These are phyloP conservation scores for Macropis europaea DNA, from an alignment of 2,888 invertebrate genomes.

Conservation along the genomic window DNA sequence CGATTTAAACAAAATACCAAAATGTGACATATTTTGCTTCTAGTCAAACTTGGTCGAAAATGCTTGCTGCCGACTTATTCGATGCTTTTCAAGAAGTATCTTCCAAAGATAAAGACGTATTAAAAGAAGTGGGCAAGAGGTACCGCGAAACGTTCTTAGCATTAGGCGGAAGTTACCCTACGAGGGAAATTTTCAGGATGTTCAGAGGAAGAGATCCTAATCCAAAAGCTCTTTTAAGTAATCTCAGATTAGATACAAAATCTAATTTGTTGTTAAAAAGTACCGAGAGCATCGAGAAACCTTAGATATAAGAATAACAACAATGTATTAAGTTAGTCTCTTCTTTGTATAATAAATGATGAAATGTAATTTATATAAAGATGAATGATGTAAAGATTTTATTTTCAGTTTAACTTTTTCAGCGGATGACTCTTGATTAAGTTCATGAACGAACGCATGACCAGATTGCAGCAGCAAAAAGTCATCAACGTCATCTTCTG, in stretches of 20 bases:
- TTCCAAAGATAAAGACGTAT: constrained; percentile 81
- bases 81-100: constrained; percentile 88
- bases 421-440: too few relatives aligned
- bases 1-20: background rate
- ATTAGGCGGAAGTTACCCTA: constrained; percentile 90
- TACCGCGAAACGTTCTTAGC: constrained; percentile 92
- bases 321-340: background rate
- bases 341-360: background rate
- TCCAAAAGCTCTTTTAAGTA: constrained; percentile 88
- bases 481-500: too few relatives aligned
- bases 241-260: constrained; percentile 81
- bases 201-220: constrained; percentile 96
- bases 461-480: too few relatives aligned
- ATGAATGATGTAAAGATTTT: background rate
- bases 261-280: background rate
- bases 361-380: constrained; percentile 30
- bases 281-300: background rate
- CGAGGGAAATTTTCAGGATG: constrained; percentile 92
- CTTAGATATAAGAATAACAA: background rate
- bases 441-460: too few relatives aligned
- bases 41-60: constrained; percentile 91
- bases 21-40: constrained; percentile 78
- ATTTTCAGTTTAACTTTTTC: constrained; percentile 1
- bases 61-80: constrained; percentile 95
- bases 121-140: constrained; percentile 84